These are phyloP conservation scores for Bathynomus jamesi DNA, from an alignment of 1,140 invertebrate species.

Conservation along the genomic window DNA sequence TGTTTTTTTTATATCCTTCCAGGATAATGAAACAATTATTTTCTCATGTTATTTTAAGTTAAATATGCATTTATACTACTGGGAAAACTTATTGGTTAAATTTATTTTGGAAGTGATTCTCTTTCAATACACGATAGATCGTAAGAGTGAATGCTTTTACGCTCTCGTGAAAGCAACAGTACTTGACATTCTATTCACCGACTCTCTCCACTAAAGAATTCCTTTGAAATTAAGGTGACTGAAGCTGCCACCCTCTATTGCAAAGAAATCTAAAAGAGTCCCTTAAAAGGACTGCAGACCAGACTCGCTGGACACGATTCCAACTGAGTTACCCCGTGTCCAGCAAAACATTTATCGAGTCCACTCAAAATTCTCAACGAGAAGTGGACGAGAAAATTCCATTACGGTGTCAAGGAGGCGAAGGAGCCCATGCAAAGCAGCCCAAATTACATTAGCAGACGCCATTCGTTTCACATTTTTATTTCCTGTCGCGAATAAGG, in stretches of 20 bases:
- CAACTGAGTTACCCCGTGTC: neutral
- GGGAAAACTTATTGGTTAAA: too few relatives aligned
- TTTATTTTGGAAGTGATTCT: too few relatives aligned
- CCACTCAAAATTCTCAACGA: neutral
- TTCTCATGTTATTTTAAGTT: too few relatives aligned
- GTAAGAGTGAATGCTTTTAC: too few relatives aligned
- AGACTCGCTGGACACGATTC: neutral
- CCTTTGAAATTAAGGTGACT: neutral
- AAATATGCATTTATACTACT: too few relatives aligned
- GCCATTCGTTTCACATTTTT: neutral
- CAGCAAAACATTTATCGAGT: constrained; percentile 1
- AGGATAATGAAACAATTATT: too few relatives aligned
- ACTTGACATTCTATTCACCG: neutral
- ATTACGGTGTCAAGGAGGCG: neutral
- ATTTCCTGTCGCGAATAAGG: neutral
- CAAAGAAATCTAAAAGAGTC: neutral
- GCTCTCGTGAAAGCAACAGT: neutral
- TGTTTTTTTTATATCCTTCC: too few relatives aligned
- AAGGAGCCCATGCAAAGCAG: neutral
- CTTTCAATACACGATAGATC: too few relatives aligned
- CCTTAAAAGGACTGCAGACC: neutral
- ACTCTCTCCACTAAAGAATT: neutral
- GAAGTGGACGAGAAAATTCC: constrained; percentile 1
- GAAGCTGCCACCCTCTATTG: neutral
- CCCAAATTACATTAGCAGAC: neutral